Base-by-base conservation (phyloP, 2,113 vertebrate genomes). In the Chaetops frenatus region DNA sequence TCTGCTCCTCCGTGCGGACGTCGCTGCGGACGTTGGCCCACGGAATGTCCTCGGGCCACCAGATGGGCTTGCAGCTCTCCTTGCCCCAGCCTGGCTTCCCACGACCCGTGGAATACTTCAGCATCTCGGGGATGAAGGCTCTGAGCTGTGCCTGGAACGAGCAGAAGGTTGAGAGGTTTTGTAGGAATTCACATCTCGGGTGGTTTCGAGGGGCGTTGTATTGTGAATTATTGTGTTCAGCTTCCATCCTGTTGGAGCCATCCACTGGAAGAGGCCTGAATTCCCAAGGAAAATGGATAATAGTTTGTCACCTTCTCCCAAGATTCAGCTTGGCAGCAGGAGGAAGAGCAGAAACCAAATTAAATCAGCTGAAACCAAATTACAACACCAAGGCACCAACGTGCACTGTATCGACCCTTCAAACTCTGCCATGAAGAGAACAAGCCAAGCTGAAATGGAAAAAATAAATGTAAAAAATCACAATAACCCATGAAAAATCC, bases 31-130 rank as follows among this genome's bases (percentile, higher is more conserved):
- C 99, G 12, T 99, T 99, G 82, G 99, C 99, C 99, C 99, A 99
- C 0, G 99, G 99, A 62, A 99, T 99, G 91, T 99, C 99, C 79
- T 99, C 99, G 0, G 99, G 99, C 99, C 99, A 99, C 99, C 99
- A 99, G 85, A 99, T 96, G 22, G 99, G 99, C 73, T 99, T 99
- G 97, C 99, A 99, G 97, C 99, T 99, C 94, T 99, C 99, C 90
- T 99, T 99, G 16, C 99, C 99, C 99, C 99, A 99, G 95, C 99
- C 99, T 5, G 99, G 99, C 83, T 99, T 99, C 20, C 99, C 99
- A 14, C 99, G 98, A 54, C 99, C 99, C 1, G 99, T 99, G 27
- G 99, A 99, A 79, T 99, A 99, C 94, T 99, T 99, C 93, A 99
- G 98, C 99, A 99, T 99, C 97, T 99, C 99, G 2, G 99, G 99